Evolutionary conservation across 1,140 invertebrate species (phyloP).

Genomic region (Hylyphantes graminicola): DNA sequence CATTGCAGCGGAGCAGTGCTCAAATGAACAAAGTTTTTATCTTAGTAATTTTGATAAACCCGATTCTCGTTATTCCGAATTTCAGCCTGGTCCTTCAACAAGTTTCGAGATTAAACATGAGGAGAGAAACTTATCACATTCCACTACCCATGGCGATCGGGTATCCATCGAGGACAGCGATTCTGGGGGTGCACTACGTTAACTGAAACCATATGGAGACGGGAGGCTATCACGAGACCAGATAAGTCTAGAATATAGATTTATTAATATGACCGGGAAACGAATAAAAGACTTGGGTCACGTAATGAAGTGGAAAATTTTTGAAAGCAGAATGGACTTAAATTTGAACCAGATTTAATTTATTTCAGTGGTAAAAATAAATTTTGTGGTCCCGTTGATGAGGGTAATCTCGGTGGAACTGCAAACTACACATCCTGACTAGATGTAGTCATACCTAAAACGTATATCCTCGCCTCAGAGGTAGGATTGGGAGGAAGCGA

Average conservation of each 20-base stretch:
- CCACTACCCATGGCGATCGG: background rate
- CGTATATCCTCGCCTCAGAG: background rate
- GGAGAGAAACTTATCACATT: background rate
- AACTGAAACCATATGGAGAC: too few species aligned
- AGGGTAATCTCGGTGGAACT: background rate
- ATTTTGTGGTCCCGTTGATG: background rate
- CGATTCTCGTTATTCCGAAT: too few species aligned
- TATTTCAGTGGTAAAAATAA: background rate
- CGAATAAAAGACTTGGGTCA: too few species aligned
- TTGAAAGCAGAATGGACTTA: too few species aligned
- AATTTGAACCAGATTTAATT: background rate
- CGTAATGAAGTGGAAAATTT: too few species aligned
- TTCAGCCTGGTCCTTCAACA: too few species aligned
- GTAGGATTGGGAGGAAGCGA: background rate
- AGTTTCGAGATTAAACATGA: background rate
- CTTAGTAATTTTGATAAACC: too few species aligned
- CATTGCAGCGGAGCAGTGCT: background rate
- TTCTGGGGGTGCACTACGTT: too few species aligned
- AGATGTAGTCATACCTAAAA: background rate
- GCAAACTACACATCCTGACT: background rate
- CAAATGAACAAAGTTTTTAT: background rate
- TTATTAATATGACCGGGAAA: too few species aligned
- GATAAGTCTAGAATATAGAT: too few species aligned
- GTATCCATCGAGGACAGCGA: background rate
- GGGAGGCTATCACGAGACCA: too few species aligned